Percentiles rank a stretch among this genome's conserved stretches.
phyloP scores from a whole-genome alignment of 2,113 vertebrate species.

The Pseudopodoces humilis region DNA sequence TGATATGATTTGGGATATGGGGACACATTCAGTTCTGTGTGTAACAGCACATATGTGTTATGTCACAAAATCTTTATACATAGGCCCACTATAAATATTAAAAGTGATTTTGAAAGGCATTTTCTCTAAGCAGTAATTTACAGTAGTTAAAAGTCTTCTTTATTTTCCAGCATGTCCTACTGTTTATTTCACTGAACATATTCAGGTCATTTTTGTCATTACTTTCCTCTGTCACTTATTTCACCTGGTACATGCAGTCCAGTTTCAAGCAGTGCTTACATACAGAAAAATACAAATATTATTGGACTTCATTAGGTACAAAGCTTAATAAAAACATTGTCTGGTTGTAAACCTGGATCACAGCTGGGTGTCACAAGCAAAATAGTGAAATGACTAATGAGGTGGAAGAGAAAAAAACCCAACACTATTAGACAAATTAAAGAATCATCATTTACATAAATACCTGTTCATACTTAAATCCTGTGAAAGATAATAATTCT shows the following conservation, averaged over 20 bases:
- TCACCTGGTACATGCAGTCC: not conserved
- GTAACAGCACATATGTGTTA: not conserved
- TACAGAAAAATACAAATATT: not conserved
- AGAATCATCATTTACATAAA: constrained; percentile 44
- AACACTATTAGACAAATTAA: constrained; percentile 18
- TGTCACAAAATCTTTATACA: not conserved
- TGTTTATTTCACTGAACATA: not conserved
- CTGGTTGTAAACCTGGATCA: constrained; percentile 27
- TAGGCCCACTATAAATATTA: not conserved
- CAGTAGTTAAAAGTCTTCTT: not conserved
- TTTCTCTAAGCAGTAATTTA: not conserved
- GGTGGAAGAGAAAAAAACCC: not conserved
- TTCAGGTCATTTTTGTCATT: not conserved
- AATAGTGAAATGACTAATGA: constrained; percentile 16
- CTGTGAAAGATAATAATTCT: constrained; percentile 22
- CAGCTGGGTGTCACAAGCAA: constrained; percentile 8
- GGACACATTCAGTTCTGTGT: not conserved
- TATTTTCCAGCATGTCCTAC: not conserved
- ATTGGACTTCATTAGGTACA: not conserved
- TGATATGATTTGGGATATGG: not conserved
- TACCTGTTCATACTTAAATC: constrained; percentile 26
- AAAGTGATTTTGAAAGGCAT: not conserved
- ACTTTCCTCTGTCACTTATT: not conserved
- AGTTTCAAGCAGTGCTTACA: not conserved
- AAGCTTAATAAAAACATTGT: not conserved